Evolutionary conservation across 2,113 vertebrate genomes (phyloP).

Genomic region (Furnarius figulus): DNA sequence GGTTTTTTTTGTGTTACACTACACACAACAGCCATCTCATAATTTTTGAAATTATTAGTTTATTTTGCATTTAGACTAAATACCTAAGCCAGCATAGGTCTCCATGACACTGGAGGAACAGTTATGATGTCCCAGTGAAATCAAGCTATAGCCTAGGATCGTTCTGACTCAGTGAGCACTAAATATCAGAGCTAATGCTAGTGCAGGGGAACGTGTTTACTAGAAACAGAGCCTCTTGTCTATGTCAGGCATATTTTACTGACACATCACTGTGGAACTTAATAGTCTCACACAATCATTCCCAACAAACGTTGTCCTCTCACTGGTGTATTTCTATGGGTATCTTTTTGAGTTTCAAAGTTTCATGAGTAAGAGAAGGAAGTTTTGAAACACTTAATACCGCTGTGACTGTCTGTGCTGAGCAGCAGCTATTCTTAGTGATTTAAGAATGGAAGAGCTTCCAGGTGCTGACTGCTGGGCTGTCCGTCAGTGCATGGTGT

Average conservation of each 20-base stretch:
- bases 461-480: background rate
- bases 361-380: background rate
- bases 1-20: background rate
- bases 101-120: background rate
- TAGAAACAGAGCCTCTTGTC: background rate
- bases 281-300: background rate
- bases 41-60: background rate
- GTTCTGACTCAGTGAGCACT: background rate
- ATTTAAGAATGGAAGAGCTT: background rate
- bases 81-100: background rate
- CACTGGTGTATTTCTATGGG: background rate
- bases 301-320: background rate
- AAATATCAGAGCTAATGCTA: background rate
- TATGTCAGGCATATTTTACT: background rate
- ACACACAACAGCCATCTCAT: background rate
- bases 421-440: background rate
- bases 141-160: background rate
- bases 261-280: background rate
- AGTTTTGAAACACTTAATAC: background rate
- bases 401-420: background rate
- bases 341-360: background rate
- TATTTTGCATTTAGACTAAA: background rate
- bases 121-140: background rate
- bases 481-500: accelerated
- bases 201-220: background rate